phyloP scores from a whole-genome alignment of 2,113 vertebrate species.

The Zosterops japonicus region DNA sequence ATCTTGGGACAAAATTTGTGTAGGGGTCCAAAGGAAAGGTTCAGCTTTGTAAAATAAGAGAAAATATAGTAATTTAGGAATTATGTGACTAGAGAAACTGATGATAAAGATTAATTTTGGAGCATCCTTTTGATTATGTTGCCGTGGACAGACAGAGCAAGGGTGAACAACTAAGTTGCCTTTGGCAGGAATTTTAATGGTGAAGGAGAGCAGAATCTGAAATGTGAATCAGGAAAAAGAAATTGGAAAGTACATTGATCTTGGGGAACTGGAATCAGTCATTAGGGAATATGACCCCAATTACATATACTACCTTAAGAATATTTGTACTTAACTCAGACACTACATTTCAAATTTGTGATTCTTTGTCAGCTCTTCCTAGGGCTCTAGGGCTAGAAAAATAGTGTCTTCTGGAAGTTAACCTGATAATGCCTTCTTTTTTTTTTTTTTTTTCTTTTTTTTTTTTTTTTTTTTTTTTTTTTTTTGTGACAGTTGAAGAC shows the following conservation, averaged over 20 bases:
- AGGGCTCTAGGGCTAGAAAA: background rate
- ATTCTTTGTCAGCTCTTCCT: background rate
- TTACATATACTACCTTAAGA: background rate
- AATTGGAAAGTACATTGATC: background rate
- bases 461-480: background rate
- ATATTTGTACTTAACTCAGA: slow-evolving; percentile 4
- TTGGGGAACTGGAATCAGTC: background rate
- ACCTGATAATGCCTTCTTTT: background rate
- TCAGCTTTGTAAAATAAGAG: background rate
- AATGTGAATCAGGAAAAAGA: slow-evolving; percentile 22
- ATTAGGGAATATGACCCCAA: background rate
- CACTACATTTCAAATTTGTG: background rate
- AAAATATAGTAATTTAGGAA: background rate
- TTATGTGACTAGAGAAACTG: background rate
- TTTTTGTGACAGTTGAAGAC: background rate
- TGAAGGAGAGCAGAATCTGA: background rate
- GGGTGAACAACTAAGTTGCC: background rate
- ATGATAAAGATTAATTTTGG: background rate
- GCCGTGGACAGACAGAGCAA: background rate
- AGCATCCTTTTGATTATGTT: background rate
- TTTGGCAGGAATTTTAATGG: background rate
- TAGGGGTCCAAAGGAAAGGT: background rate
- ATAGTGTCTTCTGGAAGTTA: background rate
- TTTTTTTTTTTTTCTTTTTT: background rate
- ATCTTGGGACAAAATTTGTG: background rate